These are phyloP conservation scores for Papilio aristodemus DNA, from an alignment of 1,140 invertebrate genomes.

Conservation along the genomic window DNA sequence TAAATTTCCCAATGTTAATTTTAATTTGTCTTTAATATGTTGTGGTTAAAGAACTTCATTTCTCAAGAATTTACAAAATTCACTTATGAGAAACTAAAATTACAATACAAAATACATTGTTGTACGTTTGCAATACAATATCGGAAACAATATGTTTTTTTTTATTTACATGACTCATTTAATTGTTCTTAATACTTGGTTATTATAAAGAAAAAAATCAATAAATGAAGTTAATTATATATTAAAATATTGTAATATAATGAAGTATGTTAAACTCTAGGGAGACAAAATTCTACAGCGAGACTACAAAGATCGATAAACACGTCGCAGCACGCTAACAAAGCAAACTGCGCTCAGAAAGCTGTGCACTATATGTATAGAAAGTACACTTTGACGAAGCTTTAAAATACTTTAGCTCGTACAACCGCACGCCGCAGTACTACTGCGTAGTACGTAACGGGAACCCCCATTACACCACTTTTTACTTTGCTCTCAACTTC, in stretches of 20 bases:
- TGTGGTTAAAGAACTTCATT: no score
- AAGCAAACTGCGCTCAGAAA: not conserved
- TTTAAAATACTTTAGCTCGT: constrained; percentile 21
- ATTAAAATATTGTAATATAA: not conserved
- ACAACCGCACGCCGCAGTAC: constrained; percentile 20
- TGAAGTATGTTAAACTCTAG: not conserved
- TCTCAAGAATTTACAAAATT: no score
- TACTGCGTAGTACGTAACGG: constrained; percentile 22
- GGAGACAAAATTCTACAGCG: constrained; percentile 5
- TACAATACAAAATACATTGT: no score
- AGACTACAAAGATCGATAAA: constrained; percentile 15
- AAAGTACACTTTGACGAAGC: constrained; percentile 13
- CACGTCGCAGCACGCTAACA: constrained; percentile 19
- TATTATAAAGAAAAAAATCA: no score
- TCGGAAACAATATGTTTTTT: no score
- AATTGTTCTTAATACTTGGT: no score
- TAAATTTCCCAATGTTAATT: no score
- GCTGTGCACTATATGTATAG: constrained; percentile 1
- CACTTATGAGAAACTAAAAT: no score
- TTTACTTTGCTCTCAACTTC: constrained; percentile 18
- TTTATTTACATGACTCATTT: no score
- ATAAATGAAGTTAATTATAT: not conserved
- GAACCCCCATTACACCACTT: constrained; percentile 1
- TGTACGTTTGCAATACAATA: no score
- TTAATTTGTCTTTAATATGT: no score